Conservation (phyloP, 2,888 invertebrate genomes). For the Heliconius aoede region DNA sequence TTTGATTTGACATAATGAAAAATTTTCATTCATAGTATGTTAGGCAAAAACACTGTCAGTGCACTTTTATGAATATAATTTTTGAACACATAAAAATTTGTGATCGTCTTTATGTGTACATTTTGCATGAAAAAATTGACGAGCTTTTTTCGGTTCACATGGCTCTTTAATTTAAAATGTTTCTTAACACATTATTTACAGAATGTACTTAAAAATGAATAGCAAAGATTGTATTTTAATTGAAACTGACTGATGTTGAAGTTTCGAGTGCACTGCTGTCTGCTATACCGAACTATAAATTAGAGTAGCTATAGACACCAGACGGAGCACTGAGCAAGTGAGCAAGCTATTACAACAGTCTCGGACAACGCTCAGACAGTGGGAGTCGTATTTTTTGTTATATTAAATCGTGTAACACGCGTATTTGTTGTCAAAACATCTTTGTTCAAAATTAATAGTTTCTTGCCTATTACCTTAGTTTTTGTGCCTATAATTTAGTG, state of each 20-base stretch:
- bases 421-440: slow-evolving; percentile 11
- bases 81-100: too few relatives aligned
- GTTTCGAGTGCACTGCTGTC: neutral
- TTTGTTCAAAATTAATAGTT: neutral
- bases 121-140: too few relatives aligned
- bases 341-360: slow-evolving; percentile 6
- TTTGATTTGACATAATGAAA: too few relatives aligned
- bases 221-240: neutral
- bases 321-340: neutral
- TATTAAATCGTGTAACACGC: slow-evolving; percentile 5
- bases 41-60: too few relatives aligned
- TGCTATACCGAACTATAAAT: neutral
- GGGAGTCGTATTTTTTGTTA: slow-evolving; percentile 8
- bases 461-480: neutral
- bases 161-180: too few relatives aligned
- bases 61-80: too few relatives aligned
- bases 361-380: slow-evolving; percentile 7
- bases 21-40: too few relatives aligned
- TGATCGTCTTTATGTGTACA: too few relatives aligned
- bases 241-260: neutral
- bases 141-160: too few relatives aligned
- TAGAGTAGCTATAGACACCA: neutral
- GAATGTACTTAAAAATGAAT: too few relatives aligned
- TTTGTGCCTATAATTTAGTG: slow-evolving; percentile 7
- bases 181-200: too few relatives aligned